Base-by-base conservation (phyloP, 2,888 invertebrate species). In the Caenorhabditis doughertyi region DNA sequence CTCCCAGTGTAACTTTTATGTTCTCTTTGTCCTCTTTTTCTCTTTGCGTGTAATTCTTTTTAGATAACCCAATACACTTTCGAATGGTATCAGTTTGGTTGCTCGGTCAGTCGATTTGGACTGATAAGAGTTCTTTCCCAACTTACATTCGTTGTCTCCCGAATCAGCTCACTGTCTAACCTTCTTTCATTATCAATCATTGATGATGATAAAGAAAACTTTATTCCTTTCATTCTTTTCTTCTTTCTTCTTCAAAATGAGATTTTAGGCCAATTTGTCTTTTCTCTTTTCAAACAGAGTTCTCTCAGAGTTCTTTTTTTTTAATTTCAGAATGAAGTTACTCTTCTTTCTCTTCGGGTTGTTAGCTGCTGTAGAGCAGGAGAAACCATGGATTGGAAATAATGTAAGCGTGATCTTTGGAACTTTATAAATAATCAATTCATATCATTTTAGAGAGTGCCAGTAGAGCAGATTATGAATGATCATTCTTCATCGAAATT, bases 401-500 rank as follows among this genome's bases (percentile, higher is more conserved):
- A 79, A 79, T 56, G 79, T 79, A 55, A 77, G 60, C n/a, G n/a
- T 55, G 44, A 60, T 42, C 9, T 7, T 9, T 49, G 47, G 32
- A 39, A n/a, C n/a, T 13, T 32, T 23, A 42, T 0, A 44, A 23
- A 39, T 60, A 42, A 35, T 42, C 3, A 23, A 42, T 23, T 13
- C n/a, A n/a, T 42, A 27, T 25, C 8, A 13, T 77, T 81, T 29
- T 53, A 82, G 82, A 42, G 82, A 47, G 73, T 82, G n/a, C 82
- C 82, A 29, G 58, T 82, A 2, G 77, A 82, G 21, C 44, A 82
- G 65, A 55, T 82, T 13, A 39, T 82, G 53, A 79, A 56, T 25
- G 83, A 76, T 65, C 83, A 83, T 64, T 79, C 79, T n/a, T 79
- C 83, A 29, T 49, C 70, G 9, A 76, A 84, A 23, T 83, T 80